Evolutionary conservation across 2,113 vertebrate genomes (phyloP).

Genomic region (Petromus typicus): DNA sequence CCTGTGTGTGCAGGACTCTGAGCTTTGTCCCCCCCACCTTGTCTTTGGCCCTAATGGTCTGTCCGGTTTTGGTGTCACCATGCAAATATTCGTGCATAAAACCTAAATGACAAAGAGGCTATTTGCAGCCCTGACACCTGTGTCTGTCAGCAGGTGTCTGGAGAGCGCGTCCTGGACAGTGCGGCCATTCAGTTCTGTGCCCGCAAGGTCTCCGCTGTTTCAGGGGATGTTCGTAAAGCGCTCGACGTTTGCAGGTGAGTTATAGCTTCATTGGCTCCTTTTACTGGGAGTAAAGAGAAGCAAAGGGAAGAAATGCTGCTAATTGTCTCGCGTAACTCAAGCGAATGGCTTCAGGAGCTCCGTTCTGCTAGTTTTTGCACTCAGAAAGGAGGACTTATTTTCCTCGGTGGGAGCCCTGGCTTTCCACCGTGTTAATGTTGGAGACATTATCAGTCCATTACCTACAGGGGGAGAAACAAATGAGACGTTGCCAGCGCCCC

Average conservation of each 20-base stretch:
- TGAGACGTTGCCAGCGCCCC: slow-evolving; percentile 81
- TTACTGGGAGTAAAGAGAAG: slow-evolving; percentile 48
- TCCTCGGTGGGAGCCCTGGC: slow-evolving; percentile 74
- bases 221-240: slow-evolving; percentile 95
- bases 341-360: slow-evolving; percentile 78
- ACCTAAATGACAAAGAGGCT: background rate
- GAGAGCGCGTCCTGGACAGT: slow-evolving; percentile 89
- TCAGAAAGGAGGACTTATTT: slow-evolving; percentile 72
- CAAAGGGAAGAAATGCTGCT: slow-evolving; percentile 45
- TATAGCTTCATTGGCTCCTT: slow-evolving; percentile 21
- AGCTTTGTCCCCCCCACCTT: too few species aligned
- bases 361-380: slow-evolving; percentile 72
- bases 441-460: slow-evolving; percentile 85
- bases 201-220: slow-evolving; percentile 95
- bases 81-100: slow-evolving; percentile 33
- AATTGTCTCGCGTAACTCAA: slow-evolving; percentile 33
- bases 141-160: slow-evolving; percentile 86
- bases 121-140: background rate
- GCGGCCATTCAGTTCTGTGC: slow-evolving; percentile 96
- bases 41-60: too few species aligned
- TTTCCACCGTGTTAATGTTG: slow-evolving; percentile 81
- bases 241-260: slow-evolving; percentile 96
- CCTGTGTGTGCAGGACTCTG: too few species aligned
- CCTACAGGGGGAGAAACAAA: slow-evolving; percentile 84
- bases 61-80: background rate